A percentile compares a stretch with the other conserved stretches of the same genome.
Conservation (phyloP, 2,113 vertebrate genomes). For the Raja brachyura region DNA sequence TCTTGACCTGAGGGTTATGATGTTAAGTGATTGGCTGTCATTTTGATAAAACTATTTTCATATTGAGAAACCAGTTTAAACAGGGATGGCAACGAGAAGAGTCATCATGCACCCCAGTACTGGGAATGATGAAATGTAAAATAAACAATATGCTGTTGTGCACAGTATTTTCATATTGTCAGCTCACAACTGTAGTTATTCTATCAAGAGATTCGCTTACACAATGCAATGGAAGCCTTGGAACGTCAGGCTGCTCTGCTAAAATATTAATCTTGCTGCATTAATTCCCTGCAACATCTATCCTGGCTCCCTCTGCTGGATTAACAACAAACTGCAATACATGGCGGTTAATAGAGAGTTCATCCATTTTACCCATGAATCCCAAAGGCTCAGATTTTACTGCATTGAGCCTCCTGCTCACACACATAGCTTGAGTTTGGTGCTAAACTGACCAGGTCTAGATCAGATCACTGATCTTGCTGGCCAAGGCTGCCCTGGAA, state of each 20-base stretch:
- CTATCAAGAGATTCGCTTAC: neutral
- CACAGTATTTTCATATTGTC: neutral
- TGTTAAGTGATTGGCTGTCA: too few species aligned
- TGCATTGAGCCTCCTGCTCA: neutral
- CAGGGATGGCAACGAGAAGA: too few species aligned
- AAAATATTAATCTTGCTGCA: neutral
- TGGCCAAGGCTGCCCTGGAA: too few species aligned
- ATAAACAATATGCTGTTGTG: neutral
- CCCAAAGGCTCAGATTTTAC: neutral
- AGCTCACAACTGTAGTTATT: neutral
- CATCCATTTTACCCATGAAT: neutral
- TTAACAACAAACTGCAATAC: neutral
- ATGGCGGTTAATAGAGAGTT: neutral
- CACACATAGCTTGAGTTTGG: too few species aligned
- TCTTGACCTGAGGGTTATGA: too few species aligned
- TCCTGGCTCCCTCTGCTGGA: conserved; percentile 4
- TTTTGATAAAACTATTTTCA: too few species aligned
- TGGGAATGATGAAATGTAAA: neutral
- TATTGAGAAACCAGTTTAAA: too few species aligned
- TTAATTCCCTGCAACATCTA: neutral
- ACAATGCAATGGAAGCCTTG: neutral
- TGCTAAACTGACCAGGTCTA: too few species aligned
- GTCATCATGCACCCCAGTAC: too few species aligned
- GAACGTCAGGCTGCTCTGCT: neutral
- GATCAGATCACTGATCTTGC: too few species aligned